A percentile compares a stretch with the other conserved stretches of the same genome.
These are phyloP conservation scores for Dasysyrphus albostriatus DNA, from an alignment of 2,888 invertebrate species.

Conservation along the genomic window DNA sequence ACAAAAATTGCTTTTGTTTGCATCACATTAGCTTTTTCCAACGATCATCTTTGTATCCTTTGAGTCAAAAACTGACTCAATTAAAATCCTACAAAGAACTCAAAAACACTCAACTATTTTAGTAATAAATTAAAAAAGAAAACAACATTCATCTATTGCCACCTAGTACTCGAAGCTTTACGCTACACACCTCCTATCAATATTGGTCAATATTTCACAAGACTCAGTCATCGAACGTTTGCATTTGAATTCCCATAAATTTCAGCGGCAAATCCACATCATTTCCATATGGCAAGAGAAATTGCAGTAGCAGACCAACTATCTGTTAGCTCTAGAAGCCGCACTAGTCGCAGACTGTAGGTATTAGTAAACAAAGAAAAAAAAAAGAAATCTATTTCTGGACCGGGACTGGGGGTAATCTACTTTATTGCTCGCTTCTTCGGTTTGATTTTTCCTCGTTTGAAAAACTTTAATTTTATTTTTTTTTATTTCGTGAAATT, in stretches of 20 bases:
- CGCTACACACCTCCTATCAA: slow-evolving; percentile 2
- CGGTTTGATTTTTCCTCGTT: slow-evolving; percentile 15
- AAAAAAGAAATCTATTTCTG: slow-evolving; percentile 63
- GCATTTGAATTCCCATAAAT: slow-evolving; percentile 38
- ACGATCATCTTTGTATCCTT: background rate
- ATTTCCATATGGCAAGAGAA: slow-evolving; percentile 3
- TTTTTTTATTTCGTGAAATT: slow-evolving; percentile 31
- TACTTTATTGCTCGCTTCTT: slow-evolving; percentile 45
- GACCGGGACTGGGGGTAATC: slow-evolving; percentile 57
- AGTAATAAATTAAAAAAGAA: slow-evolving; percentile 4
- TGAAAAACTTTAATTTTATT: slow-evolving; percentile 8
- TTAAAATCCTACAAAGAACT: slow-evolving; percentile 16
- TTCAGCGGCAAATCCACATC: slow-evolving; percentile 9
- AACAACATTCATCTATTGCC: background rate
- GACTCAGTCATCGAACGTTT: slow-evolving; percentile 19
- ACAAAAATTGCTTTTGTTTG: background rate
- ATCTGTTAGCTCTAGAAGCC: slow-evolving; percentile 24
- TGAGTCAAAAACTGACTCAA: background rate
- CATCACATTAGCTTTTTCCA: background rate
- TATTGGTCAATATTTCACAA: slow-evolving; percentile 14
- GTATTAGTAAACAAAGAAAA: background rate
- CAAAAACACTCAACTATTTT: background rate
- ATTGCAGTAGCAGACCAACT: slow-evolving; percentile 32
- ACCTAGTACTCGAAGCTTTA: background rate
- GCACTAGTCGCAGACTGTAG: background rate